phyloP scores from a whole-genome alignment of 2,888 invertebrate species.

The Drosophila gaucha region DNA sequence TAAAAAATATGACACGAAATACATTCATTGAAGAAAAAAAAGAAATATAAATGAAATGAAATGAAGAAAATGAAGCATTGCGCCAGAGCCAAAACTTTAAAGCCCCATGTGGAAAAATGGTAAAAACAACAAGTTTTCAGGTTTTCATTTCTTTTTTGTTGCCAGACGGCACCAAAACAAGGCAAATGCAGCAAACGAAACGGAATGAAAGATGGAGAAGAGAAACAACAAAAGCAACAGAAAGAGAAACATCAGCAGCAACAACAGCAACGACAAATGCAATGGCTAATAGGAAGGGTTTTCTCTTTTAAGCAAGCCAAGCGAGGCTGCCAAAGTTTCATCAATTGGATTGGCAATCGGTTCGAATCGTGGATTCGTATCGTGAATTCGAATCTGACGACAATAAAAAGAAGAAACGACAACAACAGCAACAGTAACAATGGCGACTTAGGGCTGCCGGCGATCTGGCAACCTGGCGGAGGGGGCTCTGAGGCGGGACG shows the following conservation, averaged over 20 bases:
- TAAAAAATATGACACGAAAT: constrained; percentile 64
- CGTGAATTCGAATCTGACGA: constrained; percentile 23
- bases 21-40: constrained; percentile 63
- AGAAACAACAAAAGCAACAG: constrained; percentile 12
- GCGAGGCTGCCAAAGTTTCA: constrained; percentile 46
- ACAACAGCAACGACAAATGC: constrained; percentile 38
- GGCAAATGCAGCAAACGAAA: constrained; percentile 46
- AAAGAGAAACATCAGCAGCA: constrained; percentile 17
- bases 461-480: constrained; percentile 6
- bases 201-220: constrained; percentile 35
- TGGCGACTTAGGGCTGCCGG: constrained; percentile 60
- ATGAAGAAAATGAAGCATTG: constrained; percentile 15
- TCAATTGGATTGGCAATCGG: constrained; percentile 54
- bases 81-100: constrained; percentile 23
- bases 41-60: constrained; percentile 11
- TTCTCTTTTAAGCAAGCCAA: constrained; percentile 63
- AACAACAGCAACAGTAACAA: constrained; percentile 26
- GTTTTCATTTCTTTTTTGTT: constrained; percentile 58
- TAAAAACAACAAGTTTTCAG: constrained; percentile 40
- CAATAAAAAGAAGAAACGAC: constrained; percentile 27
- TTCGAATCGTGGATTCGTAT: constrained; percentile 23
- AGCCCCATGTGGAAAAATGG: constrained; percentile 36
- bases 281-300: constrained; percentile 60
- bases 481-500: constrained; percentile 15
- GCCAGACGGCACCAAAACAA: constrained; percentile 43